Conservation (phyloP, 2,797 vertebrate genomes). For the Acipenser transmontanus region DNA sequence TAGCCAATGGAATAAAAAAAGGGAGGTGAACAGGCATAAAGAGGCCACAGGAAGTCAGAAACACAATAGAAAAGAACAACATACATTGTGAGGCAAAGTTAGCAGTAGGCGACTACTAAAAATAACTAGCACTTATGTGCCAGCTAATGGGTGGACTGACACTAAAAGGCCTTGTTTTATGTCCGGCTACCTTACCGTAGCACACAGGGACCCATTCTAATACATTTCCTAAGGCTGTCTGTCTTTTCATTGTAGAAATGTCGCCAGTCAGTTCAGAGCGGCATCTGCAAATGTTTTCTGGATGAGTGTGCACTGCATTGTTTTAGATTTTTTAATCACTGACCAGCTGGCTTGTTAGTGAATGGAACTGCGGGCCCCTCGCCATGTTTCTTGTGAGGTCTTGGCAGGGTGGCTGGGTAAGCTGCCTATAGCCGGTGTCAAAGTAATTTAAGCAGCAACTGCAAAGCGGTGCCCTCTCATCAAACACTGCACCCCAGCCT, state of each 20-base stretch:
- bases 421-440: constrained; percentile 70
- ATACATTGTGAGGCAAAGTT: too few species aligned
- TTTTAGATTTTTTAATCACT: constrained; percentile 84
- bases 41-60: too few species aligned
- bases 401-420: constrained; percentile 76
- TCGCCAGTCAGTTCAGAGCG: constrained; percentile 46
- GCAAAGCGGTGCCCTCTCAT: constrained; percentile 52
- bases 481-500: neutral
- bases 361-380: constrained; percentile 82
- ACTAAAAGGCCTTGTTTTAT: constrained; percentile 59
- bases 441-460: constrained; percentile 68
- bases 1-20: too few species aligned
- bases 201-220: constrained; percentile 13
- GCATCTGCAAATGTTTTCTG: constrained; percentile 66
- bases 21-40: too few species aligned
- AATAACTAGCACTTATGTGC: constrained; percentile 34
- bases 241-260: constrained; percentile 34
- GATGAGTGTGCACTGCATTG: constrained; percentile 72
- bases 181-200: constrained; percentile 24
- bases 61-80: too few species aligned
- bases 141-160: constrained; percentile 60
- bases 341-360: constrained; percentile 90
- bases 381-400: constrained; percentile 98
- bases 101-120: constrained; percentile 28
- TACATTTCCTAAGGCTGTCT: constrained; percentile 32